Base-by-base conservation (phyloP, 2,113 vertebrate genomes). In the Xiphorhynchus elegans region DNA sequence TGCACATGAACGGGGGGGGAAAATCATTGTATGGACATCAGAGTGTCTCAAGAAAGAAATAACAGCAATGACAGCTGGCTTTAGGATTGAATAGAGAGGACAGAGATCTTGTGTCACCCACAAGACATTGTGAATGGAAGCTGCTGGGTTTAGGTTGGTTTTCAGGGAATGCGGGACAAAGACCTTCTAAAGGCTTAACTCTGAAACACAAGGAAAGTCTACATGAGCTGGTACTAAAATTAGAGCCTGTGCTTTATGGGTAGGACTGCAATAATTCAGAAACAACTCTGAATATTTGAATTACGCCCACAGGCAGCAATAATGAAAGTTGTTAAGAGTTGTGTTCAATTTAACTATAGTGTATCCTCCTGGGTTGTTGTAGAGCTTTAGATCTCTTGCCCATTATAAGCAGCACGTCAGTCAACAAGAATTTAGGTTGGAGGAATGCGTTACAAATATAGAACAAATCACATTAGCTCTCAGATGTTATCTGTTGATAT, bases 381-480 rank as follows among this genome's bases (percentile, higher is more conserved):
- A 5, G 49, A 77, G 72, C 64, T 92, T 86, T 80, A 63, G 20
- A 70, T 77, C 39, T 74, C 72, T 64, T 52, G 74, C 72, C 64
- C 88, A 53, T 86, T 81, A 68, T 75, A 92, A 89, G 23, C 44
- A 92, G 88, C 89, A 93, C 12, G 16, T 94, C 83, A 87, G 74
- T 67, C 72, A 94, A 86, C 47, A 94, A 75, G 90, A 92, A 94
- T 84, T 86, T 68, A 89, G 79, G 85, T 92, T 60, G 64, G 64
- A 93, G 52, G 85, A 96, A 93, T 84, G 90, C 88, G 87, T 92
- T 92, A 95, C 72, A 95, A 93, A 88, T 56, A 66, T 70, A 94
- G 69, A 86, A 90, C 92, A 90, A 94, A 96, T 93, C 88, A 94
- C 94, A 95, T 96, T 92, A 95, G 93, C 76, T 89, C 60, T 84